Evolutionary conservation across 2,113 vertebrate species (phyloP).

Genomic region (Circaetus gallicus): DNA sequence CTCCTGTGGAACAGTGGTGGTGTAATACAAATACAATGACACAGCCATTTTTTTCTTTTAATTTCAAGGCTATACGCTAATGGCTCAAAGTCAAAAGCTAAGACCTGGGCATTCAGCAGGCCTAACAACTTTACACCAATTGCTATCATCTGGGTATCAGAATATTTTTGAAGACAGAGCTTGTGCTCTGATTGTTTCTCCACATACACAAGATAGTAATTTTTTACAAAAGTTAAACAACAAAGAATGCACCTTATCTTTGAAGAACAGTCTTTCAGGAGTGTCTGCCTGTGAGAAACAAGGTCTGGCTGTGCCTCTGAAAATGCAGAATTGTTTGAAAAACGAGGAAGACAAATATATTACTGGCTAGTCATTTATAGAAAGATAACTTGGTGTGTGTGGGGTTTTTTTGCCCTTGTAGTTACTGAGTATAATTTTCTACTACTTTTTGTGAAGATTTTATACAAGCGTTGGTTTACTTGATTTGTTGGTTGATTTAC

Average conservation of each 20-base stretch:
- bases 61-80: conserved; percentile 21
- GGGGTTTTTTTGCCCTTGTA: background rate
- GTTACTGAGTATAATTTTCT: background rate
- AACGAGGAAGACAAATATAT: background rate
- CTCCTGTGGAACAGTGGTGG: background rate
- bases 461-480: background rate
- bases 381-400: background rate
- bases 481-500: background rate
- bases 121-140: background rate
- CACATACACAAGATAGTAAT: background rate
- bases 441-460: background rate
- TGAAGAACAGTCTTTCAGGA: conserved; percentile 25
- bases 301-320: conserved; percentile 1
- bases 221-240: background rate
- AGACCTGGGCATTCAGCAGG: background rate
- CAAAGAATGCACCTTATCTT: conserved; percentile 16
- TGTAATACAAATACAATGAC: background rate
- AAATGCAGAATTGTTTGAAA: conserved; percentile 34
- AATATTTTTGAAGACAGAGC: conserved; percentile 8
- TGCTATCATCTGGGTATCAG: background rate
- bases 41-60: background rate
- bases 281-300: conserved; percentile 33
- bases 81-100: conserved; percentile 37
- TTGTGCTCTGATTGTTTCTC: background rate
- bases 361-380: conserved; percentile 27